A percentile compares a stretch with the other conserved stretches of the same genome.
Evolutionary conservation across 2,888 invertebrate species (phyloP).

Genomic region (Busseola fusca): DNA sequence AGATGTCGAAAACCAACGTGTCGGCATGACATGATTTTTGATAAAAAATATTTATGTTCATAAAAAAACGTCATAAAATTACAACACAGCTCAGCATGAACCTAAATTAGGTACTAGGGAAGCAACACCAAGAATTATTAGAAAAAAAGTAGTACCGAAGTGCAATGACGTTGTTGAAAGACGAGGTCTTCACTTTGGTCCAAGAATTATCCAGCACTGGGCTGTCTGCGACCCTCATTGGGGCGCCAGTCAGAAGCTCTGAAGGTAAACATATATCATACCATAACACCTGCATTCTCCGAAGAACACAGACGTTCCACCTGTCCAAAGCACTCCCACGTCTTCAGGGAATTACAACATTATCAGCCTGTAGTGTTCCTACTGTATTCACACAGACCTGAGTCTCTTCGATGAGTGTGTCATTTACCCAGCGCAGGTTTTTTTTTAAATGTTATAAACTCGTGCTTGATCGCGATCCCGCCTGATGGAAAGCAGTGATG

Average conservation of each 20-base stretch:
- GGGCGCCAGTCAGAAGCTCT: neutral
- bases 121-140: too few species aligned
- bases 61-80: neutral
- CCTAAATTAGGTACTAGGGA: neutral
- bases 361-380: too few species aligned
- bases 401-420: too few species aligned
- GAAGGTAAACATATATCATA: constrained; percentile 37
- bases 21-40: neutral
- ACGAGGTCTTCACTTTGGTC: constrained; percentile 25
- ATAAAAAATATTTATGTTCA: neutral
- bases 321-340: too few species aligned
- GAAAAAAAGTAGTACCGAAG: neutral
- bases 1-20: neutral
- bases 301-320: neutral
- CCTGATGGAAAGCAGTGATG: too few species aligned
- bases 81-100: neutral
- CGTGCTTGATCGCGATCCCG: too few species aligned
- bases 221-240: constrained; percentile 15
- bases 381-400: too few species aligned
- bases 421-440: too few species aligned
- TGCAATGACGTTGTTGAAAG: constrained; percentile 32
- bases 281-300: neutral
- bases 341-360: too few species aligned
- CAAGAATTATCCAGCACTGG: constrained; percentile 13
- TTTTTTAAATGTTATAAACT: too few species aligned